Percentiles rank a stretch among this genome's conserved stretches.
phyloP scores from a whole-genome alignment of 2,797 vertebrate genomes.

The Atherinosoma microstoma region DNA sequence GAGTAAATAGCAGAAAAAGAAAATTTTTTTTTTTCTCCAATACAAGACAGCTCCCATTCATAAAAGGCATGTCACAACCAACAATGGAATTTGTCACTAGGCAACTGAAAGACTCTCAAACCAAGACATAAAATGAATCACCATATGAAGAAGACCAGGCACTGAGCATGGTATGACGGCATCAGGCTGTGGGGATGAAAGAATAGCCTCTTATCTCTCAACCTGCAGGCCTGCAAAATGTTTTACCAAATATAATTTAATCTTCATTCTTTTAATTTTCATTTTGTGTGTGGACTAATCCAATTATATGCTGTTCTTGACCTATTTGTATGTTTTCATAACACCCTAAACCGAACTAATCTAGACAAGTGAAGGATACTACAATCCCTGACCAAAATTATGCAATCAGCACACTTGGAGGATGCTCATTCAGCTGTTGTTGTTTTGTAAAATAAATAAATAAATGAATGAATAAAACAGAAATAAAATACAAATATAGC shows the following conservation, averaged over 20 bases:
- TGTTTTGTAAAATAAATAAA: too few species aligned
- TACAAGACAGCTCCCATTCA: too few species aligned
- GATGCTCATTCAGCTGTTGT: too few species aligned
- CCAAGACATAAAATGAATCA: too few species aligned
- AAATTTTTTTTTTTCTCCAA: too few species aligned
- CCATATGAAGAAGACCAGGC: too few species aligned
- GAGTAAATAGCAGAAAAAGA: not conserved
- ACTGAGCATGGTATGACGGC: not conserved
- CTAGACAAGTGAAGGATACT: not conserved
- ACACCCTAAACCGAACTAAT: not conserved
- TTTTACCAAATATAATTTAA: constrained; percentile 1
- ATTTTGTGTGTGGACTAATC: not conserved
- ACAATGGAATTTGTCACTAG: too few species aligned
- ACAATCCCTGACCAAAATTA: not conserved
- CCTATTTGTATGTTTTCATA: not conserved
- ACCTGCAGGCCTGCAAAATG: constrained; percentile 2
- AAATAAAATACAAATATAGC: too few species aligned
- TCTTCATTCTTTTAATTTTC: not conserved
- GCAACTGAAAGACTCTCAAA: too few species aligned
- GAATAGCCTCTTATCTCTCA: not conserved
- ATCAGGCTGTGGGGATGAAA: not conserved
- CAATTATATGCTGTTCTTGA: not conserved
- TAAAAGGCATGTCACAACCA: too few species aligned
- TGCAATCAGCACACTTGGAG: too few species aligned
- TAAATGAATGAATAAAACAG: too few species aligned